Percentiles rank a stretch among this genome's conserved stretches.
These are phyloP conservation scores for Ctenodactylus gundi DNA, from an alignment of 2,113 vertebrate genomes.

Conservation along the genomic window DNA sequence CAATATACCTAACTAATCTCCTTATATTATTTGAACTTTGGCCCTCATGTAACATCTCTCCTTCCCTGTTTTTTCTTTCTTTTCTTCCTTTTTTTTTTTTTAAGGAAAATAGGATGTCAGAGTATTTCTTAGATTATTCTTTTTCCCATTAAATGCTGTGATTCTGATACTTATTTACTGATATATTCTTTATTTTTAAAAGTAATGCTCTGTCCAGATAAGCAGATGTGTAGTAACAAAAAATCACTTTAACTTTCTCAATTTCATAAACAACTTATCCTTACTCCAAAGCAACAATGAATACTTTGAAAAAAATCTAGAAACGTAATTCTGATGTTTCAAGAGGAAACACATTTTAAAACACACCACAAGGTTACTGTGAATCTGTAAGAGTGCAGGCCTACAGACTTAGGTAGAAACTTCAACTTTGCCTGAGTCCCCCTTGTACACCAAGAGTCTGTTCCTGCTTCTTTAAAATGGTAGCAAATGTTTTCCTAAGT, in stretches of 20 bases:
- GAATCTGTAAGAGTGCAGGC: not conserved
- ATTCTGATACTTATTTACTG: not conserved
- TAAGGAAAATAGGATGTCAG: not conserved
- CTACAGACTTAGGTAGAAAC: not conserved
- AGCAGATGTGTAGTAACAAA: not conserved
- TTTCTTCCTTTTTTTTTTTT: not conserved
- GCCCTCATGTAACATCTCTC: not conserved
- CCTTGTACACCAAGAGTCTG: not conserved
- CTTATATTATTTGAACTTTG: not conserved
- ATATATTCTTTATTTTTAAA: slow-evolving; percentile 40
- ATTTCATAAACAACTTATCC: not conserved
- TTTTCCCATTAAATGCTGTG: not conserved
- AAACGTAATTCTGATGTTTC: not conserved
- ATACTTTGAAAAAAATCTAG: not conserved
- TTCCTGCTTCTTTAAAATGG: not conserved
- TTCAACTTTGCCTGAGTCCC: not conserved
- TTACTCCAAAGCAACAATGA: not conserved
- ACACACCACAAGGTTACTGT: not conserved
- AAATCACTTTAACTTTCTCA: not conserved
- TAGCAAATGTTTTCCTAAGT: not conserved
- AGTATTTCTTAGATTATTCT: not conserved
- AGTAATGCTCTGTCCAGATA: not conserved
- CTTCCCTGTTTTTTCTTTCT: not conserved
- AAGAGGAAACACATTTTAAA: not conserved
- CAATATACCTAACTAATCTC: not conserved